Base-by-base conservation (phyloP, 1,140 invertebrate genomes). In the Ericerus pela region DNA sequence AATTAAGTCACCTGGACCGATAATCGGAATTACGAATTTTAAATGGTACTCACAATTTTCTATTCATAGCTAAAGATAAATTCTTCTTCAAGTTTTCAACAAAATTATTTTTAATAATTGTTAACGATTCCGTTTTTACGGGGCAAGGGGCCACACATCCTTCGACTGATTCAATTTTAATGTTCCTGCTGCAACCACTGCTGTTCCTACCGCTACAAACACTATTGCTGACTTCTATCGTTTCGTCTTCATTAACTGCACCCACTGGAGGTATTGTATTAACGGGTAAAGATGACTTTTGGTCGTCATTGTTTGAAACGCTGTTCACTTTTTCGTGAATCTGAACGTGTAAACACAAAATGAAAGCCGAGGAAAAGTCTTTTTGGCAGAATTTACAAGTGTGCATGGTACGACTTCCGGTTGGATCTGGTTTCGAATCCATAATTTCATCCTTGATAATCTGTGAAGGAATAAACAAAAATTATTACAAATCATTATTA, bases 11-110 rank as follows among this genome's bases (percentile, higher is more conserved):
- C n/a, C n/a, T n/a, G n/a, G n/a, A n/a, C n/a, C n/a, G n/a, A n/a
- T n/a, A n/a, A n/a, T n/a, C n/a, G n/a, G n/a, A n/a, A n/a, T n/a
- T n/a, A n/a, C n/a, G n/a, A n/a, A n/a, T n/a, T n/a, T n/a, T n/a
- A n/a, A n/a, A n/a, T n/a, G n/a, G n/a, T n/a, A n/a, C n/a, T n/a
- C n/a, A n/a, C n/a, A 47, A 14, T 47, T 47, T 18, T 22, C 41
- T 47, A 24, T 47, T 47, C 41, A 47, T 47, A 10, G 41, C 41
- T 4, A 47, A 24, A 24, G 41, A 47, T 47, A 47, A 47, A 24
- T 47, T 47, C 16, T 47, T 47, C 14, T 24, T 47, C 26, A 47
- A 24, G 26, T 47, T 47, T 47, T 47, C 41, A 10, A 47, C 41
- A 47, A 47, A 47, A 47, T 47, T 47, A 10, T 47, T 47, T 24